A percentile compares a stretch with the other conserved stretches of the same genome.
Conservation (phyloP, 1,140 invertebrate species). For the Ips typographus region DNA sequence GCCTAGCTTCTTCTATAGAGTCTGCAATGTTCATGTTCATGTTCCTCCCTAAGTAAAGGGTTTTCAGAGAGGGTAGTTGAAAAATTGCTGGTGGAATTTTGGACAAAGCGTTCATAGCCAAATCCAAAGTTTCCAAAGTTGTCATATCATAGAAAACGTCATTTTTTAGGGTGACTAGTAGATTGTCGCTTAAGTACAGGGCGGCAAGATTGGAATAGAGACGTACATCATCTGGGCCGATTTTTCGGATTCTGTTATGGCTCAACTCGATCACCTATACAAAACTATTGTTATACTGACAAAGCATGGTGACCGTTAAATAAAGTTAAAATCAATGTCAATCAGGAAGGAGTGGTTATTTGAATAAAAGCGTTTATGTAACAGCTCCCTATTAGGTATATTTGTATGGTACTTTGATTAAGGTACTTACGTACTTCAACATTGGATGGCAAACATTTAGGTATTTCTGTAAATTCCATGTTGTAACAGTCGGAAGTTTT, state of each 20-base stretch:
- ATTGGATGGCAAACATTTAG: slow-evolving; percentile 41
- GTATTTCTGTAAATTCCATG: slow-evolving; percentile 39
- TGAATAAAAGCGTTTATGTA: not conserved
- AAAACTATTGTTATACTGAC: not conserved
- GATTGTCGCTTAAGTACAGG: slow-evolving; percentile 63
- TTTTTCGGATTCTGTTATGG: slow-evolving; percentile 61
- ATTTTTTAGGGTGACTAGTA: slow-evolving; percentile 60
- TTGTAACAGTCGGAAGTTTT: slow-evolving; percentile 42
- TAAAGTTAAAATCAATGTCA: too few relatives aligned
- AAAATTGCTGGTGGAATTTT: slow-evolving; percentile 59
- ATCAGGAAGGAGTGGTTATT: not conserved
- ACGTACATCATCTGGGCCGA: slow-evolving; percentile 57
- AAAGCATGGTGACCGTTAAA: slow-evolving; percentile 1
- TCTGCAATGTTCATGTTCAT: slow-evolving; percentile 42
- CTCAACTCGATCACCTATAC: slow-evolving; percentile 65
- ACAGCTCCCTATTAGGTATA: too few relatives aligned
- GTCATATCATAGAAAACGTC: slow-evolving; percentile 52
- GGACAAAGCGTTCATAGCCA: slow-evolving; percentile 42
- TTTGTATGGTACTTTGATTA: too few relatives aligned
- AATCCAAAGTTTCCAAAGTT: slow-evolving; percentile 39
- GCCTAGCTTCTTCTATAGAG: slow-evolving; percentile 37
- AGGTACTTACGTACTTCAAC: slow-evolving; percentile 38
- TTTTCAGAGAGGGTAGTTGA: slow-evolving; percentile 58
- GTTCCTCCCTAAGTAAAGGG: slow-evolving; percentile 61
- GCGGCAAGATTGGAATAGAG: slow-evolving; percentile 59